Conservation (phyloP, 2,113 vertebrate genomes). For the Arvicanthis niloticus region DNA sequence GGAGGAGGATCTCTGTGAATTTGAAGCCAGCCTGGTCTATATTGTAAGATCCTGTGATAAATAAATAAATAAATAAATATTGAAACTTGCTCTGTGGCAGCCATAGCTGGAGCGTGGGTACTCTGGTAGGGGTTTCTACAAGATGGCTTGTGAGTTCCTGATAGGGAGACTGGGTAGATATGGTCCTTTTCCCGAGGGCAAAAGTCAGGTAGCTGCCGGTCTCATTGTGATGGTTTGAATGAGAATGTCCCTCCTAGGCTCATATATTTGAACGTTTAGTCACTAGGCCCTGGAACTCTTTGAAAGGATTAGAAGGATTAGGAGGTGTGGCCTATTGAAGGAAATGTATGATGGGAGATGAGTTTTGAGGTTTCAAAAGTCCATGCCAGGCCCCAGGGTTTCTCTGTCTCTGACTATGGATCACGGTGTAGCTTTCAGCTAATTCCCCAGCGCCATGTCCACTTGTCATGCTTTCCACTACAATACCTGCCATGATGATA, state of each 20-base stretch:
- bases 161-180: not conserved
- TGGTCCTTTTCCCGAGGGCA: not conserved
- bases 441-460: not conserved
- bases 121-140: not conserved
- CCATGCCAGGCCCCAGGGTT: not conserved
- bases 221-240: not conserved
- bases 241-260: not conserved
- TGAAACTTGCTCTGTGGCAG: not conserved
- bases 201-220: not conserved
- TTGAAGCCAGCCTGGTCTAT: not conserved
- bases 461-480: accelerated
- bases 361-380: not conserved
- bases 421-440: not conserved
- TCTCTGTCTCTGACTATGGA: not conserved
- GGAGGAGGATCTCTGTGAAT: not conserved
- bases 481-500: not conserved
- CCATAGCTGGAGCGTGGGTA: not conserved
- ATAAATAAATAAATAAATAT: not conserved
- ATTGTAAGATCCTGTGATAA: not conserved
- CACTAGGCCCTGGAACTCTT: not conserved
- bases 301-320: not conserved
- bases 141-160: not conserved
- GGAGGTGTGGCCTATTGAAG: not conserved
- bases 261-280: not conserved
- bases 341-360: not conserved